Evolutionary conservation across 2,888 invertebrate genomes (phyloP).

Genomic region (Liopterus haemorrhoidalis): DNA sequence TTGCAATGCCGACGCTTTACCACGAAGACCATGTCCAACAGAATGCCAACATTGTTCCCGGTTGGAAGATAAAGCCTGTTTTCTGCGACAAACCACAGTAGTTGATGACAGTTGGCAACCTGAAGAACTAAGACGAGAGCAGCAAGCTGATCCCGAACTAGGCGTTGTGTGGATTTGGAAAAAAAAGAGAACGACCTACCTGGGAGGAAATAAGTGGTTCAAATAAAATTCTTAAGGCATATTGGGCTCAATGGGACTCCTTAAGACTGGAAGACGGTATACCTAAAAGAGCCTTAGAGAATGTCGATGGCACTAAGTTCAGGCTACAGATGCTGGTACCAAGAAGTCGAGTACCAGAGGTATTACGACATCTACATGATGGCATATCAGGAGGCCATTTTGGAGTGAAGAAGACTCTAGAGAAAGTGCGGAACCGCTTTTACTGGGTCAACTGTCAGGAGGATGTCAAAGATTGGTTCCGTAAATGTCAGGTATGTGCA

Average conservation of each 20-base stretch:
- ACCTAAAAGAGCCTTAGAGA: not conserved
- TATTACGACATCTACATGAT: conserved; percentile 27
- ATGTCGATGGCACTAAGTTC: not conserved
- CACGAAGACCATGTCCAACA: conserved; percentile 27
- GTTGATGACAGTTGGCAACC: conserved; percentile 1
- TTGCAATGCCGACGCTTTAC: conserved; percentile 31
- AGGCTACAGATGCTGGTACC: conserved; percentile 20
- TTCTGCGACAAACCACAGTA: conserved; percentile 42
- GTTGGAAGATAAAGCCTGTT: conserved; percentile 5
- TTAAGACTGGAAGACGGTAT: too few species aligned
- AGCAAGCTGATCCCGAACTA: conserved; percentile 4
- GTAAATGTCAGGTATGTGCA: conserved; percentile 24
- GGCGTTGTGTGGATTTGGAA: not conserved
- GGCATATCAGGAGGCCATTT: conserved; percentile 32
- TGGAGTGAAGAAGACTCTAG: conserved; percentile 30
- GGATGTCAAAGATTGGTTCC: conserved; percentile 32
- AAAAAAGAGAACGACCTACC: not conserved
- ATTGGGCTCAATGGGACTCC: conserved; percentile 3
- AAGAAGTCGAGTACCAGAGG: conserved; percentile 11
- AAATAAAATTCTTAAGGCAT: not conserved
- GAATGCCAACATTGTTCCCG: conserved; percentile 6
- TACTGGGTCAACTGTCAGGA: conserved; percentile 23
- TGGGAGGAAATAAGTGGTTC: not conserved
- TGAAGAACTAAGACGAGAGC: not conserved
- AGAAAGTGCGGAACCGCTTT: conserved; percentile 29